A percentile compares a stretch with the other conserved stretches of the same genome.
phyloP scores from a whole-genome alignment of 1,140 invertebrate genomes.

The Neocloeon triangulifer region DNA sequence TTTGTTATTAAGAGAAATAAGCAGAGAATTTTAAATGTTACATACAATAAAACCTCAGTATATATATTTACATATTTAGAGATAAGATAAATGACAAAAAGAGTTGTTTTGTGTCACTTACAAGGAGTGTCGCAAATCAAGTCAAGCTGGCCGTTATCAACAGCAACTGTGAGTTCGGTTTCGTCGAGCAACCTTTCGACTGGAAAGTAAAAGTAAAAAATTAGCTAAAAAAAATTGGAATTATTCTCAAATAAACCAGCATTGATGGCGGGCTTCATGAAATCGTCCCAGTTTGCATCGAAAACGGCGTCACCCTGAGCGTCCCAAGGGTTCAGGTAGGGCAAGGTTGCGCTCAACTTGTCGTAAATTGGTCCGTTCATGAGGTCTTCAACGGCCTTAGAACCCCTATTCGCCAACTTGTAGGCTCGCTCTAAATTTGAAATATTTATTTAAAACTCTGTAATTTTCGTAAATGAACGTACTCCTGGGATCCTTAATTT shows the following conservation, averaged over 20 bases:
- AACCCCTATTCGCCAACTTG: slow-evolving; percentile 11
- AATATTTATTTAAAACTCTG: slow-evolving; percentile 22
- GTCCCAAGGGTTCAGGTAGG: slow-evolving; percentile 35
- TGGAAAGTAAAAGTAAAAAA: slow-evolving; percentile 15
- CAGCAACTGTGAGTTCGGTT: slow-evolving; percentile 37
- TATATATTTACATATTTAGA: too few relatives aligned
- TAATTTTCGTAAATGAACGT: slow-evolving; percentile 13
- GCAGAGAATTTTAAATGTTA: too few relatives aligned
- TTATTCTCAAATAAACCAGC: slow-evolving; percentile 20
- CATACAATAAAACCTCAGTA: too few relatives aligned
- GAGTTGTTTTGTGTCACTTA: slow-evolving; percentile 12
- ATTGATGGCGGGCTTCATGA: slow-evolving; percentile 62
- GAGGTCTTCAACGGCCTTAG: slow-evolving; percentile 21
- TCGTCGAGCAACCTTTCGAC: slow-evolving; percentile 45
- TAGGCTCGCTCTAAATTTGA: slow-evolving; percentile 11
- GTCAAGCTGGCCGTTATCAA: slow-evolving; percentile 45
- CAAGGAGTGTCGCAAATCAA: slow-evolving; percentile 46
- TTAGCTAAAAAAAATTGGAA: background rate
- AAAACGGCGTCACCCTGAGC: slow-evolving; percentile 35
- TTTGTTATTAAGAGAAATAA: too few relatives aligned
- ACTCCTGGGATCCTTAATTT: background rate
- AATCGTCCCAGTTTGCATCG: slow-evolving; percentile 33
- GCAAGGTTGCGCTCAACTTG: slow-evolving; percentile 30
- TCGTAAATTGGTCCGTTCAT: slow-evolving; percentile 48
- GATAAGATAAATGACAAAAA: slow-evolving; percentile 6